phyloP scores from a whole-genome alignment of 2,113 vertebrate genomes.

The Arizona elegans region DNA sequence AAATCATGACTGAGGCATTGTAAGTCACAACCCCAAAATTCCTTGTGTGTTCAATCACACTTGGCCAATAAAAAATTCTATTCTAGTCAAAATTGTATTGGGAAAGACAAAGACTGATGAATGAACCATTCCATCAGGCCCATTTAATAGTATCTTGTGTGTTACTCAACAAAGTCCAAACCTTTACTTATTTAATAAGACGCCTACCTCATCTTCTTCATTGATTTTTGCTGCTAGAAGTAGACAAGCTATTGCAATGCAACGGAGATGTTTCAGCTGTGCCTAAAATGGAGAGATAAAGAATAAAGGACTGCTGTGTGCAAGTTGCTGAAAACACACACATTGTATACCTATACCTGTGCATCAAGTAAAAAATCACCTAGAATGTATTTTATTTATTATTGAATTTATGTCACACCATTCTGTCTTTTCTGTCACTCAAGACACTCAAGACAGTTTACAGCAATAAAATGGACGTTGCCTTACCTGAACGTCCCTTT shows the following conservation, averaged over 20 bases:
- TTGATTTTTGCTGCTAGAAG: constrained; percentile 79
- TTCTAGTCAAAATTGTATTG: not conserved
- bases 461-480: no score
- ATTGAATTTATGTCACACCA: not conserved
- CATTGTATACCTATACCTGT: not conserved
- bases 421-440: not conserved
- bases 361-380: not conserved
- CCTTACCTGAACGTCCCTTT: no score
- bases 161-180: not conserved
- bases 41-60: no score
- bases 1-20: not conserved
- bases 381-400: not conserved
- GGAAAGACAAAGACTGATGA: not conserved
- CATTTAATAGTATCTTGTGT: not conserved
- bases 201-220: constrained; percentile 79
- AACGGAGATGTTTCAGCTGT: constrained; percentile 73
- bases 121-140: not conserved
- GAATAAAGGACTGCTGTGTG: not conserved
- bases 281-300: constrained; percentile 64
- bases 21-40: not conserved
- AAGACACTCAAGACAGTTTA: not conserved
- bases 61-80: no score
- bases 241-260: constrained; percentile 75
- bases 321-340: not conserved
- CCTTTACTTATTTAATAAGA: constrained; percentile 9